These are phyloP conservation scores for Lordiphosa mommai DNA, from an alignment of 1,140 invertebrate genomes.

Conservation along the genomic window DNA sequence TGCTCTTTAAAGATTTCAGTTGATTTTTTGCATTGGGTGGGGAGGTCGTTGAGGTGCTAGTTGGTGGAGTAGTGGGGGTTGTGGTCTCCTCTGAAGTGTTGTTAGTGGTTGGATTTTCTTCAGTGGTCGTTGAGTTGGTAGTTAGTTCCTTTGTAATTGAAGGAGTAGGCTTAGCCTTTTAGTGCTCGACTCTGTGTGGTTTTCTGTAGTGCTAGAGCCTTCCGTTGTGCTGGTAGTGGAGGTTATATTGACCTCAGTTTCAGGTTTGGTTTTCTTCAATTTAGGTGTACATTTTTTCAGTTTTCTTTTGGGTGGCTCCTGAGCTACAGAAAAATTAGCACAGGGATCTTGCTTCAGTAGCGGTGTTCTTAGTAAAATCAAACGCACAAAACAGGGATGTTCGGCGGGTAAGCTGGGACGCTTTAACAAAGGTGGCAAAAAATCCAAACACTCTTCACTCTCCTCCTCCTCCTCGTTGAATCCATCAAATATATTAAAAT, in stretches of 20 bases:
- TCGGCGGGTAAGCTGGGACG: constrained; percentile 16
- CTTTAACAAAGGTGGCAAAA: constrained; percentile 1
- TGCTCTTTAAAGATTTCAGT: not conserved
- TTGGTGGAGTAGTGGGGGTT: not conserved
- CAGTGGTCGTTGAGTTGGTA: not conserved
- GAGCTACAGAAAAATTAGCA: constrained; percentile 34
- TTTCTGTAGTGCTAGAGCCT: constrained; percentile 1
- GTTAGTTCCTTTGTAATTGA: not conserved
- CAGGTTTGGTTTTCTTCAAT: not conserved
- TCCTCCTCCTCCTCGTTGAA: constrained; percentile 25
- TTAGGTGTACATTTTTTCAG: not conserved
- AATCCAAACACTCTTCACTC: constrained; percentile 38
- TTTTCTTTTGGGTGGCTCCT: not conserved
- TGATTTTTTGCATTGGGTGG: not conserved
- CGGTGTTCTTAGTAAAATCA: constrained; percentile 42
- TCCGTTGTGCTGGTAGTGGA: not conserved
- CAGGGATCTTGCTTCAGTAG: constrained; percentile 46
- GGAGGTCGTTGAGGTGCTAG: not conserved
- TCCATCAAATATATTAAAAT: constrained; percentile 9
- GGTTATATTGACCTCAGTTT: not conserved
- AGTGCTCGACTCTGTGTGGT: too few species aligned
- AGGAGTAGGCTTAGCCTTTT: too few species aligned
- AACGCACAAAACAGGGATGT: constrained; percentile 51
- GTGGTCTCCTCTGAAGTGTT: not conserved
- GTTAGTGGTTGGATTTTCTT: not conserved